Base-by-base conservation (phyloP, 2,797 vertebrate genomes). In the Gymnoscopelus microlampas region DNA sequence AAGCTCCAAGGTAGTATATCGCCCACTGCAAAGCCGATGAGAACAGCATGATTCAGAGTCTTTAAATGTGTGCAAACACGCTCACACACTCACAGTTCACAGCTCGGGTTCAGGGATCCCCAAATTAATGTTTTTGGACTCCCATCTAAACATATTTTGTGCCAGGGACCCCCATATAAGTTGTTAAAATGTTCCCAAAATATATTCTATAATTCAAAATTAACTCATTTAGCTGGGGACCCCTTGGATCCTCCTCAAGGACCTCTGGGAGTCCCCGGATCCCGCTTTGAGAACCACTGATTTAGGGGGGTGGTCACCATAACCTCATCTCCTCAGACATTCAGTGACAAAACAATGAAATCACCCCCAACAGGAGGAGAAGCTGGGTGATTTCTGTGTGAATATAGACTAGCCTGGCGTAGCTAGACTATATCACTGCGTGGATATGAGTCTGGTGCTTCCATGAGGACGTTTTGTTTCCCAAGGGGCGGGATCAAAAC, bases 1-100 rank as follows among this genome's bases (percentile, higher is more conserved):
- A 89, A 89, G 82, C 85, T 81, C 71, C 63, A 29, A 80, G 84
- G 66, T 58, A 24, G 61, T 82, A 59, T 26, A 73, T 54, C 74
- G 73, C 71, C 73, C 63, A 81, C 78, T 61, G 72, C 73, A 63
- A 83, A 83, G 80, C 74, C 66, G 62, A 77, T 66, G 58, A 66
- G 67, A 65, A 69, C 19, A 63, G 55, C 55, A 44, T 55, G 44
- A 69, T 53, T 81, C 62, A 72, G 62, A 62, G 82, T 81, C 66
- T 71, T 53, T 3, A 58, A 55, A 35, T 51, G 13, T 71, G 63
- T 63, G 63, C 57, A 68, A 66, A 67, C 66, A 73, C 55, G 53
- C 55, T 10, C 57, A 51, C 29, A 62, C 72, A 72, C 66, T 66
- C 70, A 60, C 61, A 15, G 66, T 76, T 79, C 77, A 75, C 66